A percentile compares a stretch with the other conserved stretches of the same genome.
These are phyloP conservation scores for Aselliscus stoliczkanus DNA, from an alignment of 2,797 vertebrate species.

Conservation along the genomic window DNA sequence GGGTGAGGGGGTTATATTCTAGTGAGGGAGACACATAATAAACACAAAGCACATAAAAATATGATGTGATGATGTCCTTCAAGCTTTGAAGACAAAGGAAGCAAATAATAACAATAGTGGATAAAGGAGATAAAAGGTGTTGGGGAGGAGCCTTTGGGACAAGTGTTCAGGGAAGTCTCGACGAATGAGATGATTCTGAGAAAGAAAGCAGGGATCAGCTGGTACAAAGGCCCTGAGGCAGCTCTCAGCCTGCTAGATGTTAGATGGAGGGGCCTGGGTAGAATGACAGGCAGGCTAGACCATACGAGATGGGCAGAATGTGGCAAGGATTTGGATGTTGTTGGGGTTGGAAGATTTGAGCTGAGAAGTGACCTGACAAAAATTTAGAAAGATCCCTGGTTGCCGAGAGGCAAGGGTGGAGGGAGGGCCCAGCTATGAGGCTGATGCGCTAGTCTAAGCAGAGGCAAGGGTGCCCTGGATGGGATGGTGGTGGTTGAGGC, in stretches of 20 bases:
- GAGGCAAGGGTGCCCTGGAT: neutral
- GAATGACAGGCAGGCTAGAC: no score
- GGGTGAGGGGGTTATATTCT: neutral
- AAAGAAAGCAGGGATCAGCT: no score
- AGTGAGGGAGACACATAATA: neutral
- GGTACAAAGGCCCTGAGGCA: neutral
- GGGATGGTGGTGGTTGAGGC: neutral
- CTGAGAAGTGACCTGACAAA: neutral
- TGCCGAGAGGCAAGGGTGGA: fast-evolving
- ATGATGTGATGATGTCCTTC: neutral
- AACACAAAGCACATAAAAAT: neutral
- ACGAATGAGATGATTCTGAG: neutral
- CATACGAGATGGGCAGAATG: neutral
- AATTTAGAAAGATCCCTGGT: neutral
- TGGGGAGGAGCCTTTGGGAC: no score
- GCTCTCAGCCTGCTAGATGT: neutral
- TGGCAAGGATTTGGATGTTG: neutral
- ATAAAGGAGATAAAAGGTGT: neutral
- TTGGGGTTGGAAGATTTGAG: neutral
- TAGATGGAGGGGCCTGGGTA: fast-evolving
- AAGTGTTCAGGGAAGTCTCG: neutral
- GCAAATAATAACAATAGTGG: neutral
- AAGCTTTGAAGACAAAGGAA: neutral
- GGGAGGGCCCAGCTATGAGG: fast-evolving
- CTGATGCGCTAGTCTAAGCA: fast-evolving